Conservation (phyloP, 1,140 invertebrate species). For the Heterodera schachtii region DNA sequence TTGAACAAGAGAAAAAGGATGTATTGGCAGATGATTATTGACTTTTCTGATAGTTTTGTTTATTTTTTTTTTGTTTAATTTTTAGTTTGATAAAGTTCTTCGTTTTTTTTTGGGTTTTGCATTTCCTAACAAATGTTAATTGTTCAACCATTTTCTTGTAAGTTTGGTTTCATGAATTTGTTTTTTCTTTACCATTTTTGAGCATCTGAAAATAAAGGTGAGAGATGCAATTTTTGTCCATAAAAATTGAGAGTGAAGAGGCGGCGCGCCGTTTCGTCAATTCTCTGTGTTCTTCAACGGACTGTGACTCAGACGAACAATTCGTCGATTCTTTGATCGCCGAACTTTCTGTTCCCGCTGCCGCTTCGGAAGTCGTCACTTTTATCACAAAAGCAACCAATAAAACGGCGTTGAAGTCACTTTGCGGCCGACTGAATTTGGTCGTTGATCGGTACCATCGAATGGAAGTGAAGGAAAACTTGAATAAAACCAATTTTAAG, state of each 20-base stretch:
- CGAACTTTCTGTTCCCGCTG: conserved; percentile 10
- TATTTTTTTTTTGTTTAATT: neutral
- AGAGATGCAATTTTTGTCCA: neutral
- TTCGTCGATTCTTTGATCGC: conserved; percentile 27
- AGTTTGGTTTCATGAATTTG: neutral
- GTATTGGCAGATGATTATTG: conserved; percentile 48
- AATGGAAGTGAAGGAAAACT: neutral
- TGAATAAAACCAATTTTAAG: neutral
- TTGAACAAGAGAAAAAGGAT: conserved; percentile 51
- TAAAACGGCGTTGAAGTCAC: neutral
- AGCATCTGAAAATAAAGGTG: neutral
- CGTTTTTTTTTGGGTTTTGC: no score
- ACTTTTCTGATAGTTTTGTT: conserved; percentile 8
- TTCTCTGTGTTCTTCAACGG: conserved; percentile 15
- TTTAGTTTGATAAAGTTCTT: neutral
- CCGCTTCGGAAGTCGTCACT: conserved; percentile 15
- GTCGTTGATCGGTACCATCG: conserved; percentile 13
- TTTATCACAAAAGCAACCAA: conserved; percentile 22
- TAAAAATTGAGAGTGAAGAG: conserved; percentile 16
- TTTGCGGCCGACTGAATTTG: conserved; percentile 11
- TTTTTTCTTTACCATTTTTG: neutral
- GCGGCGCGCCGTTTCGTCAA: neutral
- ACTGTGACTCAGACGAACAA: neutral
- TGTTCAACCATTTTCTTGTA: neutral
- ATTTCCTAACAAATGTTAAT: neutral